Percentiles rank a stretch among this genome's conserved stretches.
Evolutionary conservation across 2,797 vertebrate genomes (phyloP).

Genomic region (Falco biarmicus): DNA sequence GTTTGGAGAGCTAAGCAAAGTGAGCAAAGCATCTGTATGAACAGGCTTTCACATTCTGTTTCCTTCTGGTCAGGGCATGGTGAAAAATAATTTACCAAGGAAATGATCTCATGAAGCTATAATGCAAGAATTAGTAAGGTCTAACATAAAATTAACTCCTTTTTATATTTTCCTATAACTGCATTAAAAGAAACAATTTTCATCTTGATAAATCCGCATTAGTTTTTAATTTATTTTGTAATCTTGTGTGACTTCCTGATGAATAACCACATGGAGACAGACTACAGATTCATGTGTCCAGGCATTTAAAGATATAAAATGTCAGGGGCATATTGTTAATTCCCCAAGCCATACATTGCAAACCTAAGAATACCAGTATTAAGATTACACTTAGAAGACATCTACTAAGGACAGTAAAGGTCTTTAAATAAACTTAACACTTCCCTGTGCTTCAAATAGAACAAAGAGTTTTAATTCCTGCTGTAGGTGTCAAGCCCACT

Average conservation of each 20-base stretch:
- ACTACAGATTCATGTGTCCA: background rate
- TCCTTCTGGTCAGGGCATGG: background rate
- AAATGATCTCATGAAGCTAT: slow-evolving; percentile 10
- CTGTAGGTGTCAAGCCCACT: background rate
- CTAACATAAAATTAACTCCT: background rate
- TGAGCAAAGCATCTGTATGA: background rate
- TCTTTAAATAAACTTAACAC: slow-evolving; percentile 10
- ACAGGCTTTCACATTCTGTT: background rate
- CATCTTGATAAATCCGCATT: background rate
- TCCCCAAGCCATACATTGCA: background rate
- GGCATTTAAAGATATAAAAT: slow-evolving; percentile 1
- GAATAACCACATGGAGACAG: background rate
- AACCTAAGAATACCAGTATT: background rate
- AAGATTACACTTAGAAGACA: background rate
- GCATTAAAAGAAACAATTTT: background rate
- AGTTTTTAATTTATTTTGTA: background rate
- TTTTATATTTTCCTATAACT: background rate
- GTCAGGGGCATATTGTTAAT: background rate
- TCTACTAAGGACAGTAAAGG: background rate
- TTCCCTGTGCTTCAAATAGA: background rate
- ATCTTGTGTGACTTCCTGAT: background rate
- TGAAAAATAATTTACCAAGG: background rate
- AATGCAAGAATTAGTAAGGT: background rate
- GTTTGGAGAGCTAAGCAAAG: slow-evolving; percentile 18
- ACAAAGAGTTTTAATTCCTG: background rate